phyloP scores from a whole-genome alignment of 2,888 invertebrate species.

The Frankliniella intonsa region DNA sequence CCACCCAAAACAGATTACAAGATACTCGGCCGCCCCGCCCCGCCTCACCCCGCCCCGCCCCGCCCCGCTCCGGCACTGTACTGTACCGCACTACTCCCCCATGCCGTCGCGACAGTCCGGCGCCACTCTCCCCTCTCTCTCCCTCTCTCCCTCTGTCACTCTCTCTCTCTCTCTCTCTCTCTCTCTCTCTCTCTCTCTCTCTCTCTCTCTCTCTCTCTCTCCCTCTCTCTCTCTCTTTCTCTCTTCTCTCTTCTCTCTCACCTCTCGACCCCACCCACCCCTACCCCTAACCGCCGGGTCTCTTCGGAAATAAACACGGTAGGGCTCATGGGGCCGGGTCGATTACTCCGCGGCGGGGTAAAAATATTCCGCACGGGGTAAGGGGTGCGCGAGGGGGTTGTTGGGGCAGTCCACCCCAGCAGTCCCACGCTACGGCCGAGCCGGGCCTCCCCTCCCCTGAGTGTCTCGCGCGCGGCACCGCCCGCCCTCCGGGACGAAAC shows the following conservation, averaged over 20 bases:
- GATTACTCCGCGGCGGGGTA: too few relatives aligned
- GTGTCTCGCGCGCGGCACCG: too few relatives aligned
- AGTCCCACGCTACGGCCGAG: too few relatives aligned
- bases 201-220: not conserved
- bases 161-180: not conserved
- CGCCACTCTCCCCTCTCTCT: not conserved
- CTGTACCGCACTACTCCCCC: not conserved
- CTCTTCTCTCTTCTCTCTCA: not conserved
- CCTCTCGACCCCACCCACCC: not conserved
- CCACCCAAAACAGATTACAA: not conserved
- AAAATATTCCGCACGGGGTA: too few relatives aligned
- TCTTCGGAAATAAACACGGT: too few relatives aligned
- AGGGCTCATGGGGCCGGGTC: too few relatives aligned
- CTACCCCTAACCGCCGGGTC: not conserved
- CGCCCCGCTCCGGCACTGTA: not conserved
- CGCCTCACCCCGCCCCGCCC: not conserved
- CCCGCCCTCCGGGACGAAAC: too few relatives aligned
- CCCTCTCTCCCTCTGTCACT: not conserved
- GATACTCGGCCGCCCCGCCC: not conserved
- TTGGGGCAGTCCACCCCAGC: too few relatives aligned
- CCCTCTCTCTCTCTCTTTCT: too few relatives aligned
- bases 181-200: not conserved
- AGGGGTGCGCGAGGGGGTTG: too few relatives aligned
- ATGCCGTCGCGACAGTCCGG: not conserved
- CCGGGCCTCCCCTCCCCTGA: too few relatives aligned